Percentiles rank a stretch among this genome's conserved stretches.
phyloP scores from a whole-genome alignment of 2,888 invertebrate genomes.

The Drosophila eohydei region DNA sequence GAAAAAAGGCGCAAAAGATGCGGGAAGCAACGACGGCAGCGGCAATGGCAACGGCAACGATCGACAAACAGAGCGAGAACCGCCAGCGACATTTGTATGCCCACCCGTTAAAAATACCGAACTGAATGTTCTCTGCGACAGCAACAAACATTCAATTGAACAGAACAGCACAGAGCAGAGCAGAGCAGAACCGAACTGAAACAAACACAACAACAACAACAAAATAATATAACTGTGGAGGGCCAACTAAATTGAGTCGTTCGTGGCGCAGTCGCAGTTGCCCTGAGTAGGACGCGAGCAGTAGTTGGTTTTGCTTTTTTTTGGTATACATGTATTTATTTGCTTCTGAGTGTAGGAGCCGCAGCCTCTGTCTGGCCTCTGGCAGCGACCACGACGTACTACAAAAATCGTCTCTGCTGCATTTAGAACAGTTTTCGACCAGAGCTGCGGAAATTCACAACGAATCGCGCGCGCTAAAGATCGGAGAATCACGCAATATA shows the following conservation, averaged over 20 bases:
- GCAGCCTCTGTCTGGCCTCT: slow-evolving; percentile 49
- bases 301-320: slow-evolving; percentile 22
- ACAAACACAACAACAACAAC: slow-evolving; percentile 4
- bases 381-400: slow-evolving; percentile 25
- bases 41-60: slow-evolving; percentile 58
- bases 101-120: slow-evolving; percentile 44
- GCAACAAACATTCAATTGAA: slow-evolving; percentile 52
- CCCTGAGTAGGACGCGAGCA: slow-evolving; percentile 64
- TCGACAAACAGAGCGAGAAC: slow-evolving; percentile 37
- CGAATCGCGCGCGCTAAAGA: slow-evolving; percentile 38
- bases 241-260: slow-evolving; percentile 75
- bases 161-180: slow-evolving; percentile 55
- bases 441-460: slow-evolving; percentile 58
- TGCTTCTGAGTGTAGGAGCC: slow-evolving; percentile 31
- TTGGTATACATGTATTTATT: slow-evolving; percentile 11
- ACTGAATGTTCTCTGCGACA: slow-evolving; percentile 16
- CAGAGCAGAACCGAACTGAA: slow-evolving; percentile 41
- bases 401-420: slow-evolving; percentile 61
- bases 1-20: slow-evolving; percentile 72
- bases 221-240: slow-evolving; percentile 38
- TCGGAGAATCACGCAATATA: slow-evolving; percentile 41
- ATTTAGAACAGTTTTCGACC: slow-evolving; percentile 70
- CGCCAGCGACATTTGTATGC: slow-evolving; percentile 17
- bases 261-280: slow-evolving; percentile 53
- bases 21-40: slow-evolving; percentile 64